Base-by-base conservation (phyloP, 2,113 vertebrate genomes). In the Neodontobutis hainanensis region DNA sequence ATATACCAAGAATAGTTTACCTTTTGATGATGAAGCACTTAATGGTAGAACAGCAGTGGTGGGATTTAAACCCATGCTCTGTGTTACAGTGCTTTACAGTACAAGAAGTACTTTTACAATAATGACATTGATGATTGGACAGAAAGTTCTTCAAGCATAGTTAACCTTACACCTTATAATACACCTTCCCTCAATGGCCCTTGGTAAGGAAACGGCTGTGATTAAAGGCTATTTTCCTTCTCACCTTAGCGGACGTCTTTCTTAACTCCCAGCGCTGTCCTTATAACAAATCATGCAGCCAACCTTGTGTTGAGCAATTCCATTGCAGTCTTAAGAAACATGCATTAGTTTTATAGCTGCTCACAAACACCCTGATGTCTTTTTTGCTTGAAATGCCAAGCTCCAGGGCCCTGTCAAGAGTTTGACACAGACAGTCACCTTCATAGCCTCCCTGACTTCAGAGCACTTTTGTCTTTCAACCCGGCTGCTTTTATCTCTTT, bases 381-480 rank as follows among this genome's bases (percentile, higher is more conserved):
- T 60, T 15, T 16, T 12, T 70, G 67, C 46, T 27, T 6, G 48
- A 27, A 27, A 27, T 27, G 19, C 19, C 19, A 34, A 12, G 11
- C 44, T 38, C 5, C 38, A 42, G 42, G 27, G 61, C 65, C 47
- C 15, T n/a, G 50, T 66, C 45, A 11, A 8, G 52, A 19, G 16
- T 45, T 14, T 55, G 61, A 58, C 61, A 40, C 66, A 27, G 52
- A 10, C 59, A 60, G 52, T 80, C 68, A 64, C 60, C 73, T 68
- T 58, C 50, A 49, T 35, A 50, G 27, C 19, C 15, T n/a, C 48
- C 77, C 61, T 62, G 70, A 67, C 64, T 63, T 75, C 49, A 61
- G 2, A 44, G 56, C 52, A 35, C 61, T 66, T 73, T 80, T 75
- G 75, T 70, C 68, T 78, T 63, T 79, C 58, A 77, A 58, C 61